Evolutionary conservation across 2,888 invertebrate genomes (phyloP).

Genomic region (Drosophila putrida): DNA sequence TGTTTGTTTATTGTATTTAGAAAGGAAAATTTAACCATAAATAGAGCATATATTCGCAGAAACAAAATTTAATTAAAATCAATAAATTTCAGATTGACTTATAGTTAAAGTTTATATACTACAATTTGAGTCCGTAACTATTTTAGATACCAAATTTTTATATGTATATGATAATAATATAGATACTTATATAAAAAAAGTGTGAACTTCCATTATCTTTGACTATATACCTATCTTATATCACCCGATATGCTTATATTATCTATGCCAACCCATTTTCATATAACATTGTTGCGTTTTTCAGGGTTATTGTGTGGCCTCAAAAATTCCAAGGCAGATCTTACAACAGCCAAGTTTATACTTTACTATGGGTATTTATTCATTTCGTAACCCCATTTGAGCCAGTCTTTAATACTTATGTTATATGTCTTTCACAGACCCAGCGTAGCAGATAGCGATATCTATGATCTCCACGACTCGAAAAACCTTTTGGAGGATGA

Average conservation of each 20-base stretch:
- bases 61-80: not conserved
- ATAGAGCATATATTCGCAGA: not conserved
- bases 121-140: not conserved
- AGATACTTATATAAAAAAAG: slow-evolving; percentile 24
- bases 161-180: slow-evolving; percentile 12
- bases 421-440: slow-evolving; percentile 66
- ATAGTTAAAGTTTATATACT: not conserved
- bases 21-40: too few species aligned
- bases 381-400: not conserved
- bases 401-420: not conserved
- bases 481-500: slow-evolving; percentile 71
- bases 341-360: slow-evolving; percentile 85
- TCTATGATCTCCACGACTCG: slow-evolving; percentile 77
- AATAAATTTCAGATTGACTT: not conserved
- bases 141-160: not conserved
- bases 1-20: too few species aligned
- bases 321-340: slow-evolving; percentile 85
- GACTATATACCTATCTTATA: slow-evolving; percentile 6
- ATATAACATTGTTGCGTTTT: slow-evolving; percentile 18
- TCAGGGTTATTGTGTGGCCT: slow-evolving; percentile 86
- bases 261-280: slow-evolving; percentile 5
- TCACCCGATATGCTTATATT: not conserved
- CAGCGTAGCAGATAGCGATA: slow-evolving; percentile 75
- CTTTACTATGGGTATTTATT: slow-evolving; percentile 78
- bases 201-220: slow-evolving; percentile 31